phyloP scores from a whole-genome alignment of 2,113 vertebrate species.

The Oryzias curvinotus region DNA sequence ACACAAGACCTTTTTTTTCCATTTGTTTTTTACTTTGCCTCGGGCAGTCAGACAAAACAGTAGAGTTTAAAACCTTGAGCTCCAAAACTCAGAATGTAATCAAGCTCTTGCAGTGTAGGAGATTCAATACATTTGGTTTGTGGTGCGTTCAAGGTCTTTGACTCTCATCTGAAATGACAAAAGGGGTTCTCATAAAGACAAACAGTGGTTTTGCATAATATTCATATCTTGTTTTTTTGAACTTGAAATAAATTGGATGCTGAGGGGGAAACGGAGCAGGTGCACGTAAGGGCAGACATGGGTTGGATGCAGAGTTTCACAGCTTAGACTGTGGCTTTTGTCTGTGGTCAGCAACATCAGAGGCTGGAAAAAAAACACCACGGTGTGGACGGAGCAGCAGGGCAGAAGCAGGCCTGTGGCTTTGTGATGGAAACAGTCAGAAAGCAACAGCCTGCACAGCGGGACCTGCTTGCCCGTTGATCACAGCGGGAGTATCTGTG shows the following conservation, averaged over 20 bases:
- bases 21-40: too few relatives aligned
- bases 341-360: slow-evolving; percentile 31
- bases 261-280: slow-evolving; percentile 1
- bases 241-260: slow-evolving; percentile 24
- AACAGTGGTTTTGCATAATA: slow-evolving; percentile 14
- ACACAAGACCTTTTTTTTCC: too few relatives aligned
- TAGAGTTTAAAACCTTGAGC: too few relatives aligned
- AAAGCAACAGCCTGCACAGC: slow-evolving; percentile 49
- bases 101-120: too few relatives aligned
- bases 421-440: slow-evolving; percentile 68
- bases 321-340: slow-evolving; percentile 2
- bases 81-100: too few relatives aligned
- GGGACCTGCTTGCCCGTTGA: slow-evolving; percentile 38
- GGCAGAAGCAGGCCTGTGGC: slow-evolving; percentile 65
- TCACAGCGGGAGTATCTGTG: slow-evolving; percentile 21
- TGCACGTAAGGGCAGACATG: background rate
- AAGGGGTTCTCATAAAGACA: slow-evolving; percentile 6
- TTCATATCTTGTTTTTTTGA: slow-evolving; percentile 5
- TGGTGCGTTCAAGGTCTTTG: slow-evolving; percentile 10
- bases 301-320: background rate
- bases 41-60: too few relatives aligned
- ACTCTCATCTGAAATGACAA: slow-evolving; percentile 21
- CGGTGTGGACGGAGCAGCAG: slow-evolving; percentile 51
- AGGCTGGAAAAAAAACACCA: slow-evolving; percentile 20
- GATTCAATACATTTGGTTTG: background rate